These are phyloP conservation scores for Atta cephalotes DNA, from an alignment of 1,140 invertebrate genomes.

Conservation along the genomic window DNA sequence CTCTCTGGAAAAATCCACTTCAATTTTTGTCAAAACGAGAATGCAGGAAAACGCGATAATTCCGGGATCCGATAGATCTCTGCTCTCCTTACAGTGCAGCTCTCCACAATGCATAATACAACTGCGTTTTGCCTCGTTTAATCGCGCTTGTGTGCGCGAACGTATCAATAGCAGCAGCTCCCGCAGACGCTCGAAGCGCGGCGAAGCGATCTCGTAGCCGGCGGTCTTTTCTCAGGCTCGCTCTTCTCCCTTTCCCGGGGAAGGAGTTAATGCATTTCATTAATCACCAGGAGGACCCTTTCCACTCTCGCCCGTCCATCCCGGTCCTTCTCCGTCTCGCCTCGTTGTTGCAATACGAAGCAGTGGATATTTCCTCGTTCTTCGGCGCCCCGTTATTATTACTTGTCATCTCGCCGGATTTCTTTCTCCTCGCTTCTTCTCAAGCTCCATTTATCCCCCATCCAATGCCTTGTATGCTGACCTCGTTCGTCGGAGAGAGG, in stretches of 20 bases:
- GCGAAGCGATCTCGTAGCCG: constrained; percentile 34
- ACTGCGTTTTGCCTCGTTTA: constrained; percentile 47
- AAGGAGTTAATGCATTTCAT: constrained; percentile 76
- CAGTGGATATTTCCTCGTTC: constrained; percentile 32
- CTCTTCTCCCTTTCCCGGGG: constrained; percentile 32
- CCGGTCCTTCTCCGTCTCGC: neutral
- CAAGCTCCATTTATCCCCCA: constrained; percentile 35
- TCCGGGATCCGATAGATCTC: constrained; percentile 1
- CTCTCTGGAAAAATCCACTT: constrained; percentile 12
- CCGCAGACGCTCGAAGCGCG: neutral
- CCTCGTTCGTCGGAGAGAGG: neutral
- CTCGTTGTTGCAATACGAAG: constrained; percentile 33
- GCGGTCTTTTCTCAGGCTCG: constrained; percentile 65
- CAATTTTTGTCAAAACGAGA: constrained; percentile 15
- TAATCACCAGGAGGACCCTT: constrained; percentile 78
- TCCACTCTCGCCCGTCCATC: constrained; percentile 22
- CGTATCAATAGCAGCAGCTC: constrained; percentile 36
- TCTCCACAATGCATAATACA: constrained; percentile 35
- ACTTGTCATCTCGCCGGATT: constrained; percentile 75
- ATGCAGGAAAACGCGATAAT: constrained; percentile 12
- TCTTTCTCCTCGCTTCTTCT: neutral
- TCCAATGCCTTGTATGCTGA: neutral
- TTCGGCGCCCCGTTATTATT: constrained; percentile 71
- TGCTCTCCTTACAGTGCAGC: neutral
- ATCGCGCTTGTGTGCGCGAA: constrained; percentile 38